A percentile compares a stretch with the other conserved stretches of the same genome.
phyloP scores from a whole-genome alignment of 2,797 vertebrate species.

The Falco concolor region DNA sequence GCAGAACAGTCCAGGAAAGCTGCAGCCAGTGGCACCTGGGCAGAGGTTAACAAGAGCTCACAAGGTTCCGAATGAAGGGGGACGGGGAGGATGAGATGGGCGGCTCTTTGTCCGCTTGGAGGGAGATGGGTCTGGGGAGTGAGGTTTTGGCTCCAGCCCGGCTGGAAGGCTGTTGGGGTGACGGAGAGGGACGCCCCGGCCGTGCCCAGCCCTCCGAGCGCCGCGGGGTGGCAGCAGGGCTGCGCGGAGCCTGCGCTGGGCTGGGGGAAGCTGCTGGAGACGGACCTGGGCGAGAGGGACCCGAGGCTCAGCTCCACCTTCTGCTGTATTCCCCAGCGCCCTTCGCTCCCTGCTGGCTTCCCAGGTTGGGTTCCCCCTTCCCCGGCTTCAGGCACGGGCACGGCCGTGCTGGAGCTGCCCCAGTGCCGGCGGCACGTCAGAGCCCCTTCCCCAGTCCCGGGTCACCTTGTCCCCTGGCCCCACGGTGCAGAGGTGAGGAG shows the following conservation, averaged over 20 bases:
- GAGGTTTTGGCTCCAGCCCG: not conserved
- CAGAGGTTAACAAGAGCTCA: not conserved
- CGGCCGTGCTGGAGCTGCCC: not conserved
- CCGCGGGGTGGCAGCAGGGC: constrained; percentile 51
- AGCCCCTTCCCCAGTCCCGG: not conserved
- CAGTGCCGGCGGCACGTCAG: not conserved
- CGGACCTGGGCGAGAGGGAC: not conserved
- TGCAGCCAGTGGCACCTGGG: not conserved
- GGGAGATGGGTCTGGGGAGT: not conserved
- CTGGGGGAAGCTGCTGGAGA: not conserved
- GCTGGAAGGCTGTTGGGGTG: not conserved
- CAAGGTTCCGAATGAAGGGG: not conserved
- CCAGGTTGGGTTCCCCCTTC: not conserved
- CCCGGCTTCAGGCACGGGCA: not conserved
- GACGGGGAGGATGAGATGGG: not conserved
- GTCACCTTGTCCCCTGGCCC: not conserved
- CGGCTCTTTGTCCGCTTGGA: not conserved
- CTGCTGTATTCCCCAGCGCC: not conserved
- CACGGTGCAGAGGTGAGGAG: not conserved
- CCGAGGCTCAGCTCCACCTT: not conserved
- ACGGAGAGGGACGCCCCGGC: accelerated
- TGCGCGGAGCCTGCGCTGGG: not conserved
- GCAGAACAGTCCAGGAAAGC: not conserved
- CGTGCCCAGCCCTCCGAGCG: not conserved
- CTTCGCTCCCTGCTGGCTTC: not conserved